Conservation (phyloP, 2,888 invertebrate genomes). For the Meganola albula region DNA sequence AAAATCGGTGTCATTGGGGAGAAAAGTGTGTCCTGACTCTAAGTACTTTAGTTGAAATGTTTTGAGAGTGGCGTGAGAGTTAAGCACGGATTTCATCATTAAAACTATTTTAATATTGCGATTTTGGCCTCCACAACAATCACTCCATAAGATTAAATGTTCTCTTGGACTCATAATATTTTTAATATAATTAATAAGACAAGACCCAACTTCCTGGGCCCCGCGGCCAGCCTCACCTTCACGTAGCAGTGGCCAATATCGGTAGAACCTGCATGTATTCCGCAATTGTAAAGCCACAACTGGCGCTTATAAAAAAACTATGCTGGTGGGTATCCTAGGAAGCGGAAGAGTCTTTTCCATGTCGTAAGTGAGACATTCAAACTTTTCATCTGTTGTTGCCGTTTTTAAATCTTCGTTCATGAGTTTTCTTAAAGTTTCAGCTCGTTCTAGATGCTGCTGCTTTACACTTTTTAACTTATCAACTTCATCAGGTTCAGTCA, state of each 20-base stretch:
- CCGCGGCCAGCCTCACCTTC: neutral
- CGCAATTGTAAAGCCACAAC: neutral
- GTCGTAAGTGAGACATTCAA: neutral
- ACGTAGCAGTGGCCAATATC: neutral
- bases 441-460: neutral
- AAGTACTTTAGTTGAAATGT: neutral
- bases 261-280: neutral
- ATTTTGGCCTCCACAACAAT: neutral
- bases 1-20: conserved; percentile 1
- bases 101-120: conserved; percentile 6
- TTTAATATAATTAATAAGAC: neutral
- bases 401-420: neutral
- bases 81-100: neutral
- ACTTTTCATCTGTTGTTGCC: neutral
- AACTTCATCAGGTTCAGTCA: neutral
- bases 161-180: neutral
- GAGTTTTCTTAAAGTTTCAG: neutral
- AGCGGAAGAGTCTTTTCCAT: neutral
- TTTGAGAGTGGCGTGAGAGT: neutral
- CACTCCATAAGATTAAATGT: neutral
- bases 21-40: neutral
- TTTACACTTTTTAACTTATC: neutral
- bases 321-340: neutral
- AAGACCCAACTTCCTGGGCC: neutral
- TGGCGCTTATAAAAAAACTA: neutral